phyloP scores from a whole-genome alignment of 2,113 vertebrate species.

The Bolborhynchus lineola region DNA sequence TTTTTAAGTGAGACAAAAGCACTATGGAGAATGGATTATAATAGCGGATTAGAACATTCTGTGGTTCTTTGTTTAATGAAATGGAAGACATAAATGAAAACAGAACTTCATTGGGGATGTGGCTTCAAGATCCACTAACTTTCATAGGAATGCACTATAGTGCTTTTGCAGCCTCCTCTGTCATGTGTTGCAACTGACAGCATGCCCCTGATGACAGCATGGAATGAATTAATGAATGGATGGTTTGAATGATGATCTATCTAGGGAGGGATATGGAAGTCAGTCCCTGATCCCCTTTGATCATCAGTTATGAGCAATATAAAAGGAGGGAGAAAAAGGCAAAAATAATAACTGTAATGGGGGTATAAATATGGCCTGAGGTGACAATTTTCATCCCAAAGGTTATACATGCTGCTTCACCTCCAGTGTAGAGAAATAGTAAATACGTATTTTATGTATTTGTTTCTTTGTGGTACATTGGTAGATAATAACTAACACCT shows the following conservation, averaged over 20 bases:
- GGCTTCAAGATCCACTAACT: background rate
- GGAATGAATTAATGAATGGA: background rate
- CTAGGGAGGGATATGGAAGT: background rate
- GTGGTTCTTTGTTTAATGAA: background rate
- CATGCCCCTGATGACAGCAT: background rate
- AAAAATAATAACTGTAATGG: background rate
- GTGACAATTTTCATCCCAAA: background rate
- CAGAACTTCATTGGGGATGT: background rate
- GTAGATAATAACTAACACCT: background rate
- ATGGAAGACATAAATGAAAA: background rate
- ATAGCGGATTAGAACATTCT: background rate
- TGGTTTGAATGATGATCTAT: background rate
- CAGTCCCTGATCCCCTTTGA: background rate
- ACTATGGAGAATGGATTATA: background rate
- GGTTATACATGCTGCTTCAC: background rate
- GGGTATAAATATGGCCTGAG: background rate
- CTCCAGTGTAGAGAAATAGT: background rate
- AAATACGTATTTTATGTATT: background rate
- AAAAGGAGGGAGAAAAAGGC: background rate
- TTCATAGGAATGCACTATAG: background rate
- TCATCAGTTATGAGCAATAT: background rate
- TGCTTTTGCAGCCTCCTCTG: background rate
- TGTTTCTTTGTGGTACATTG: background rate
- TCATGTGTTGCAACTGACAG: background rate
- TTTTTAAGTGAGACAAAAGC: background rate